Evolutionary conservation across 2,888 invertebrate species (phyloP), one percentile per base, ranked within the genome.

Genomic region (Colostygia pectinataria): DNA sequence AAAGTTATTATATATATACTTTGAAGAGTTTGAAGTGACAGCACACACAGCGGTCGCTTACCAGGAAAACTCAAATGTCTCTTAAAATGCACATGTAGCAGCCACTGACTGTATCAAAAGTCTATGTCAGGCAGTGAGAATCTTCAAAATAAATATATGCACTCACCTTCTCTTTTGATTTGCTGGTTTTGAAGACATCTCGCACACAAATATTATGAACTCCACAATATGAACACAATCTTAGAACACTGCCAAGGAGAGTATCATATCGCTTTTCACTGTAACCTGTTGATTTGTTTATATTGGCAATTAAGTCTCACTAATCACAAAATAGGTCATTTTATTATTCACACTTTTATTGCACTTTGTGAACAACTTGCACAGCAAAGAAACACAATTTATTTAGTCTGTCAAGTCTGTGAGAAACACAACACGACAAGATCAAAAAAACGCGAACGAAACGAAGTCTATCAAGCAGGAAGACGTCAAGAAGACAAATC

Each of bases 111-210:
- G 20, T 32, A 37, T 18, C 37, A 8, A 33, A 13, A 2, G 31
- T 33, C 10, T 44, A 62, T 50, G 55, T 55, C 60, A 59, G 27
- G 44, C 41, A 20, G 29, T 13, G 36, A 32, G 28, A 37, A 44
- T 41, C 45, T 45, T 8, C 31, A 49, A 61, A 63, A 53, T 43
- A 64, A 63, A 66, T 60, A 32, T 50, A 53, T 53, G 23, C 46
- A 68, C 78, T 92, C 83, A 94, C 95, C 94, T 93, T 81, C 93
- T 91, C 85, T 94, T 94, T 74, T 93, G 94, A 87, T 92, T 94
- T 60, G 92, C 89, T 72, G 88, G 88, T 74, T 91, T 91, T 52
- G 87, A 67, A 80, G 87, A 82, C 90, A 90, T 90, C 65, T 82
- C 80, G 55, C 68, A 78, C 83, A 36, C 70, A 71, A 79, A 77